Conservation (phyloP, 2,888 invertebrate species). For the Steinernema carpocapsae region DNA sequence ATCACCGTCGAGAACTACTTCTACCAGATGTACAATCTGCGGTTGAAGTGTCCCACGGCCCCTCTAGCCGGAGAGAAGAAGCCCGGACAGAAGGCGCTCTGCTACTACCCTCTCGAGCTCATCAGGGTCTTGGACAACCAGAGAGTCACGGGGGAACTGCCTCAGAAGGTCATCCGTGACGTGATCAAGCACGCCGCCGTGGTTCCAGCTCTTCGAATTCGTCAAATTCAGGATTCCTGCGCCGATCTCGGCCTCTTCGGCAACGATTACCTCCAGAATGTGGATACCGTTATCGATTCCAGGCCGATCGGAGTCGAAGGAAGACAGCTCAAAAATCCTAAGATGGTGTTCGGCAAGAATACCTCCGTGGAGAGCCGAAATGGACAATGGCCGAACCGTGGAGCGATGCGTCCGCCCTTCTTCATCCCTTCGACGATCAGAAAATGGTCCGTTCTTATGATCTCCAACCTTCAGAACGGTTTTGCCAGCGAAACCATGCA, state of each 20-base stretch:
- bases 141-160: conserved; percentile 17
- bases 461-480: not conserved
- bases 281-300: not conserved
- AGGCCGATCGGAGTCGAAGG: conserved; percentile 18
- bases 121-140: conserved; percentile 20
- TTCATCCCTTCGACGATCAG: not conserved
- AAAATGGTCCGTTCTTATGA: not conserved
- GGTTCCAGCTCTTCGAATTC: not conserved
- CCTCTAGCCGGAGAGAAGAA: conserved; percentile 22
- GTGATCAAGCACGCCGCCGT: conserved; percentile 3
- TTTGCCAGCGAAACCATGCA: not conserved
- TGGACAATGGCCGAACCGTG: not conserved
- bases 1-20: not conserved
- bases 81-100: not conserved
- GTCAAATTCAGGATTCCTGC: not conserved
- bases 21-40: not conserved
- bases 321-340: not conserved
- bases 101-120: conserved; percentile 30
- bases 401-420: not conserved
- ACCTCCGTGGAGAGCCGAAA: not conserved
- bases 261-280: not conserved
- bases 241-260: conserved; percentile 2
- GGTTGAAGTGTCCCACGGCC: not conserved
- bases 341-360: not conserved
- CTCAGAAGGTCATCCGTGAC: conserved; percentile 22